A percentile compares a stretch with the other conserved stretches of the same genome.
Conservation (phyloP, 1,140 invertebrate genomes). For the Zaprionus davidi region DNA sequence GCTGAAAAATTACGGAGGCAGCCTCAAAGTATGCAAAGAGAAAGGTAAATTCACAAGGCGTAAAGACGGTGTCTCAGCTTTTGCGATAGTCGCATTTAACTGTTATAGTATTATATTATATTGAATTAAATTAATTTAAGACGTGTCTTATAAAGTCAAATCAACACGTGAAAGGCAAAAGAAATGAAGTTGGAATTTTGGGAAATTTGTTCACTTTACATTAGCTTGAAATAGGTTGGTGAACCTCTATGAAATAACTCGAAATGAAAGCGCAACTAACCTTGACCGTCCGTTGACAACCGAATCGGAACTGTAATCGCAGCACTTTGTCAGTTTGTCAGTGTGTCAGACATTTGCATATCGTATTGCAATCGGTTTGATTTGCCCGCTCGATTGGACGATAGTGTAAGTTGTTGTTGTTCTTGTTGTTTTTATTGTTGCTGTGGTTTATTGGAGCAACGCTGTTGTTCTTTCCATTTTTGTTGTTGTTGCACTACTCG, state of each 20-base stretch:
- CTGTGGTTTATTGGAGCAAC: slow-evolving; percentile 2
- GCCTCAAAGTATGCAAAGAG: slow-evolving; percentile 67
- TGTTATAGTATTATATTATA: neutral
- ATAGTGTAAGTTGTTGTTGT: slow-evolving; percentile 21
- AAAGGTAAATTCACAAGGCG: slow-evolving; percentile 75
- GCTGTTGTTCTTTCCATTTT: slow-evolving; percentile 5
- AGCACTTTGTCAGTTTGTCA: slow-evolving; percentile 75
- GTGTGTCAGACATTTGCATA: slow-evolving; percentile 74
- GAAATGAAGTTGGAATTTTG: no score
- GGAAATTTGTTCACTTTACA: neutral
- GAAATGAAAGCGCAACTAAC: slow-evolving; percentile 46
- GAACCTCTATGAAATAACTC: neutral
- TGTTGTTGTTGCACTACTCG: slow-evolving; percentile 29
- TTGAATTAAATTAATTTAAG: neutral
- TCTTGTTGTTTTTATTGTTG: slow-evolving; percentile 10
- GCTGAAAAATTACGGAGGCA: slow-evolving; percentile 44
- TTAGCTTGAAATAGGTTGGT: neutral
- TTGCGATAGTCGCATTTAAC: neutral
- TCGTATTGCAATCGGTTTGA: slow-evolving; percentile 65
- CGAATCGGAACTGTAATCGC: slow-evolving; percentile 21
- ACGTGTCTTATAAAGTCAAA: no score
- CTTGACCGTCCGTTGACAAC: slow-evolving; percentile 47
- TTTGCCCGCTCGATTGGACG: slow-evolving; percentile 50
- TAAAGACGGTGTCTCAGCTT: slow-evolving; percentile 12
- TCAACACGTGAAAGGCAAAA: no score